Evolutionary conservation across 2,113 vertebrate genomes (phyloP).

Genomic region (Scomber colias): DNA sequence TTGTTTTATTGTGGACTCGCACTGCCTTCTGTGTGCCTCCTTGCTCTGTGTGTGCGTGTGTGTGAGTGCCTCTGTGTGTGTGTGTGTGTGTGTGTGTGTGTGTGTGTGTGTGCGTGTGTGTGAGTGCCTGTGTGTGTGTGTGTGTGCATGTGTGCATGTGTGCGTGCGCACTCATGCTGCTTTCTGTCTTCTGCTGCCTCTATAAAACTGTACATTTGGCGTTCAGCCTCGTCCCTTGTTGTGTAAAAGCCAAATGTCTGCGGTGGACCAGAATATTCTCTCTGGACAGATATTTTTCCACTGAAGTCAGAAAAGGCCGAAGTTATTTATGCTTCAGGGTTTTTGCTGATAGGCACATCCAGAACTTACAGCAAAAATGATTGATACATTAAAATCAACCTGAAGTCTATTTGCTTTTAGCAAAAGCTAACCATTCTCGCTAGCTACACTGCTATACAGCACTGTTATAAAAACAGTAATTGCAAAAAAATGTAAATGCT

Average conservation of each 20-base stretch:
- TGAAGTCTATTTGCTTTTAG: not conserved
- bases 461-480: not conserved
- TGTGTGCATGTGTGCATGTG: constrained; percentile 1
- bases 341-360: constrained; percentile 9
- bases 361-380: not conserved
- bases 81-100: not conserved
- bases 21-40: constrained; percentile 57
- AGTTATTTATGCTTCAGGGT: constrained; percentile 6
- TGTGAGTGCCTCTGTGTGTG: constrained; percentile 14
- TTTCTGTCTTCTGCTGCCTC: constrained; percentile 49
- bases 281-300: constrained; percentile 38
- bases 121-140: constrained; percentile 30
- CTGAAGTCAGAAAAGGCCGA: constrained; percentile 32
- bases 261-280: constrained; percentile 17
- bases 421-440: too few relatives aligned
- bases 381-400: constrained; percentile 1
- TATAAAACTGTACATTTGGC: constrained; percentile 56
- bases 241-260: constrained; percentile 60
- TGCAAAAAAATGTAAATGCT: not conserved
- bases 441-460: not conserved
- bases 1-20: constrained; percentile 51
- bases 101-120: not conserved
- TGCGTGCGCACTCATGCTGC: not conserved
- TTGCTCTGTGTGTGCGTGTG: constrained; percentile 29
- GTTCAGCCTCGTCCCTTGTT: constrained; percentile 31